phyloP scores from a whole-genome alignment of 2,888 invertebrate species.

The Molorchus minor region DNA sequence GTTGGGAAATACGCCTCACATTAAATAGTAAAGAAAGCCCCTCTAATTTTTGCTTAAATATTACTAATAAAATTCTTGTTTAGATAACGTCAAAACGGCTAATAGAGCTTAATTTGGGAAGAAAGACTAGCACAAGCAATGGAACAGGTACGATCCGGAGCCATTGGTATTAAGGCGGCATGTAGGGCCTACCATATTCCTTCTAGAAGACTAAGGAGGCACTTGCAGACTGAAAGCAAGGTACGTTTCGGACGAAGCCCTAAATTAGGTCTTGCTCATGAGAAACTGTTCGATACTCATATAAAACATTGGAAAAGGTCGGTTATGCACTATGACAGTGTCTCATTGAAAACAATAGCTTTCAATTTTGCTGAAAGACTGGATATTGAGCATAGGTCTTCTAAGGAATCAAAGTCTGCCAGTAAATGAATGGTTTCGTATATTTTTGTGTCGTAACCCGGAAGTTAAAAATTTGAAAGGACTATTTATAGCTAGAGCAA shows the following conservation, averaged over 20 bases:
- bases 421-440: conserved; percentile 4
- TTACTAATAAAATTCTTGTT: too few species aligned
- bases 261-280: not conserved
- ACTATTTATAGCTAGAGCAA: not conserved
- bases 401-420: not conserved
- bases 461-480: conserved; percentile 6
- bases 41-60: too few species aligned
- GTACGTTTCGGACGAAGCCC: not conserved
- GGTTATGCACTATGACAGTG: not conserved
- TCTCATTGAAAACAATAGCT: not conserved
- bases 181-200: not conserved
- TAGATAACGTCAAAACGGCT: too few species aligned
- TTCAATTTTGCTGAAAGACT: conserved; percentile 1
- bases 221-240: not conserved
- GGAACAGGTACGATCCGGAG: not conserved
- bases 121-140: not conserved
- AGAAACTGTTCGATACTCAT: not conserved
- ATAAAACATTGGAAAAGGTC: conserved; percentile 4
- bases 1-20: too few species aligned
- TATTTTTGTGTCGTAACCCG: not conserved
- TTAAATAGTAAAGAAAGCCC: too few species aligned
- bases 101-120: too few species aligned
- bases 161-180: conserved; percentile 1
- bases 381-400: not conserved
- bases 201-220: not conserved